Conservation (phyloP, 2,888 invertebrate species). For the Trilocha varians region DNA sequence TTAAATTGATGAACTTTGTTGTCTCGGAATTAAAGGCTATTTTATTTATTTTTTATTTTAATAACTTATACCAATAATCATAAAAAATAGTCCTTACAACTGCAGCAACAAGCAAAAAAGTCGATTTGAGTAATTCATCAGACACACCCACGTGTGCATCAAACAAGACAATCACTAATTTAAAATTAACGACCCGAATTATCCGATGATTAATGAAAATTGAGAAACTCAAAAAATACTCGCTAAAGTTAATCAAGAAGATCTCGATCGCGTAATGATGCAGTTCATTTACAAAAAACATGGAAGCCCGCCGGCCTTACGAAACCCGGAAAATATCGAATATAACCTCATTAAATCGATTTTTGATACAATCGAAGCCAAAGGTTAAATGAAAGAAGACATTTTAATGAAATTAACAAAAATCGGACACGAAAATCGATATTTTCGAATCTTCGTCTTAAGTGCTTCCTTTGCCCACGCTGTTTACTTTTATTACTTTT, state of each 20-base stretch:
- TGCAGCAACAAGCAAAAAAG: no score
- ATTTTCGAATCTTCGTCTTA: neutral
- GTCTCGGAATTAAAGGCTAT: no score
- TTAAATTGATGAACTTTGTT: no score
- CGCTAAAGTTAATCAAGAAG: slow-evolving; percentile 14
- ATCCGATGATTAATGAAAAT: slow-evolving; percentile 57
- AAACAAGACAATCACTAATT: slow-evolving; percentile 55
- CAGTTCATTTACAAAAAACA: slow-evolving; percentile 3
- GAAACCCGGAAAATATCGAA: neutral
- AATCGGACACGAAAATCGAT: slow-evolving; percentile 3
- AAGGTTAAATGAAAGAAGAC: slow-evolving; percentile 6
- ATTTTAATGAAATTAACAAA: slow-evolving; percentile 2
- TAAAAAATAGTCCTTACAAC: no score
- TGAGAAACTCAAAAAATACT: slow-evolving; percentile 31
- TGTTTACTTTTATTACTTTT: slow-evolving; percentile 3
- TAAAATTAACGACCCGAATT: slow-evolving; percentile 60
- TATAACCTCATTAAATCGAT: slow-evolving; percentile 3
- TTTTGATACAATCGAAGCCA: slow-evolving; percentile 3
- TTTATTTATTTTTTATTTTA: no score
- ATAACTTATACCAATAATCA: no score
- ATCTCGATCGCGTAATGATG: slow-evolving; percentile 3
- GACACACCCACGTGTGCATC: neutral
- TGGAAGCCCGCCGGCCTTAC: neutral
- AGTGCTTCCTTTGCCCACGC: neutral
- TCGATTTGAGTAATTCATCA: neutral